These are phyloP conservation scores for Cryptops parisi DNA, from an alignment of 2,888 invertebrate genomes.

Conservation along the genomic window DNA sequence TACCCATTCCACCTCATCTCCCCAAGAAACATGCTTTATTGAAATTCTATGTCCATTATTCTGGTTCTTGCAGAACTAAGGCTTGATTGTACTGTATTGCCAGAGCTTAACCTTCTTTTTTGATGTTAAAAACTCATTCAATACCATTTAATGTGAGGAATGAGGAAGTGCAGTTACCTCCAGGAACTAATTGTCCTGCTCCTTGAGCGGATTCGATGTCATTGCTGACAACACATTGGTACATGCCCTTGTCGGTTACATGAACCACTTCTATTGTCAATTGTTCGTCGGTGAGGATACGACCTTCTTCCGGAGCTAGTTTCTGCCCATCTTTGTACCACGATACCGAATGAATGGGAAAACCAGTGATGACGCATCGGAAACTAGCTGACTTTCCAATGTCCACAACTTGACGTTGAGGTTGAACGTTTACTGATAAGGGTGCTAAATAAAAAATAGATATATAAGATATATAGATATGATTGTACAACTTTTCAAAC, in stretches of 20 bases:
- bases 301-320: constrained; percentile 32
- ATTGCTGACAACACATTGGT: constrained; percentile 45
- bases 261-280: constrained; percentile 35
- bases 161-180: no score
- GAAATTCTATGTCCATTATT: no score
- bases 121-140: no score
- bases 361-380: constrained; percentile 41
- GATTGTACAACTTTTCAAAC: no score
- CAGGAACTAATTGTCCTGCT: constrained; percentile 27
- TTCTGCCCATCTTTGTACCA: constrained; percentile 24
- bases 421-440: constrained; percentile 71
- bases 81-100: no score
- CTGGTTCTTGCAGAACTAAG: no score
- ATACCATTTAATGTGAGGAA: no score
- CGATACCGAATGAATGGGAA: constrained; percentile 27
- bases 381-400: constrained; percentile 60
- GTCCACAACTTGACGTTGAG: constrained; percentile 62
- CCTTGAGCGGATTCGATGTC: constrained; percentile 40
- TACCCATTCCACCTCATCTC: no score
- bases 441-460: no score
- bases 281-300: constrained; percentile 30
- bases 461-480: no score
- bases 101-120: no score
- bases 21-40: no score
- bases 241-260: constrained; percentile 50